Conservation (phyloP, 1,140 invertebrate genomes). For the Archegozetes longisetosus region DNA sequence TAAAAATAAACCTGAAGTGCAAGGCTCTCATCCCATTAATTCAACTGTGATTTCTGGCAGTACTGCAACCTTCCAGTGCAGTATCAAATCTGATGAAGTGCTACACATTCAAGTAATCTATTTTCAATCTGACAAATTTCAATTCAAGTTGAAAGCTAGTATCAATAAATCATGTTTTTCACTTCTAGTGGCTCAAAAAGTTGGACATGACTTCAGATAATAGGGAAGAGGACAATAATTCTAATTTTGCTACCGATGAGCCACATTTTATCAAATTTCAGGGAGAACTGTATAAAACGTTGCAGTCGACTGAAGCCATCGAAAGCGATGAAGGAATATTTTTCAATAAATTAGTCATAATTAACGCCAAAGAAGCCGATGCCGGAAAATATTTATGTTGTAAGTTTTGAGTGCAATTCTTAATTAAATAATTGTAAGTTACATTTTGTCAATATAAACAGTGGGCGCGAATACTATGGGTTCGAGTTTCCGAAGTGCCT, state of each 20-base stretch:
- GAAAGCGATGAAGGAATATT: constrained; percentile 19
- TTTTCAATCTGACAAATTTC: no score
- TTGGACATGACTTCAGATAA: background rate
- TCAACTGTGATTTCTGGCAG: background rate
- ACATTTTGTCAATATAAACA: background rate
- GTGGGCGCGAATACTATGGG: background rate
- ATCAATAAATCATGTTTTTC: background rate
- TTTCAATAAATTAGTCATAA: constrained; percentile 23
- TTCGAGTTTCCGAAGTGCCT: background rate
- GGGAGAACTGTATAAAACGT: background rate
- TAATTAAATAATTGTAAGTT: background rate
- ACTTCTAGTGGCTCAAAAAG: background rate
- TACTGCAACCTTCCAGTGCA: background rate
- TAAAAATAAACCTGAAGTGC: background rate
- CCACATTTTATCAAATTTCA: background rate
- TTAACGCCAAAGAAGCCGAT: constrained; percentile 17
- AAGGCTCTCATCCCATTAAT: background rate
- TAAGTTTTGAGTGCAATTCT: background rate
- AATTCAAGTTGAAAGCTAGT: no score
- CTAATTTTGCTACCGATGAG: no score
- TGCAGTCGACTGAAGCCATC: background rate
- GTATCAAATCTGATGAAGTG: constrained; percentile 1
- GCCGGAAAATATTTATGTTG: constrained; percentile 25
- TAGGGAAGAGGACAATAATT: background rate
- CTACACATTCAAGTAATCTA: constrained; percentile 17